Base-by-base conservation (phyloP, 64 coral and sea anemone genomes). In the Anthopleura sola region DNA sequence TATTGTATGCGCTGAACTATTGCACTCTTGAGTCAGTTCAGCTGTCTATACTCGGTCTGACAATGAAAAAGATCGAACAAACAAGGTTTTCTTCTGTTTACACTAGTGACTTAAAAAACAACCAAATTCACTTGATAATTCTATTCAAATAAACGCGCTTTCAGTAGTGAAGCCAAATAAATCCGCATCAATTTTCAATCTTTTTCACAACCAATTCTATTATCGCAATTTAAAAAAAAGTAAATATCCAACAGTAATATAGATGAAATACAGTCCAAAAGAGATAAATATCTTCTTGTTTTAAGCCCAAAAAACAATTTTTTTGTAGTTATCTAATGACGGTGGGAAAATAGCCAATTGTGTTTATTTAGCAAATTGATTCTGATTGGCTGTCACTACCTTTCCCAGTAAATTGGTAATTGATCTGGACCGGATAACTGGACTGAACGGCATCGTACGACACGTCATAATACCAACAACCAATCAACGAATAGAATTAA, bases 341-440 rank as follows among this genome's bases (percentile, higher is more conserved):
- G 10, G 31, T 32, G 66, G 66, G 66, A 71, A 71, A 71, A 34
- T 15, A 71, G 28, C 24, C n/a, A 71, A 34, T 71, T 71, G n/a
- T 71, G 66, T 34, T 34, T 71, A 29, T 71, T 71, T 28, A 71
- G 29, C 16, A 53, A 71, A 71, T 36, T n/a, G 66, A 32, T 14
- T 32, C 31, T 71, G 66, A 71, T 71, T 71, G 66, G 66, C 66
- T 71, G 12, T 34, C 66, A 0, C 26, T 71, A 36, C 31, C 31
- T 71, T 71, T 71, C 34, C 66, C 66, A 71, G 66, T 34, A 71
- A 71, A 71, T 32, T 33, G 66, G 26, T 34, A 71, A 71, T 71
- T 34, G 66, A 71, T 28, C 29, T 71, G 31, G 23, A 66, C 60
- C 60, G 24, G 60, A 28, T 66, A n/a, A 66, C n/a, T 26, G 60